These are phyloP conservation scores for Nautilus pompilius DNA, from an alignment of 1,140 invertebrate genomes.

Conservation along the genomic window DNA sequence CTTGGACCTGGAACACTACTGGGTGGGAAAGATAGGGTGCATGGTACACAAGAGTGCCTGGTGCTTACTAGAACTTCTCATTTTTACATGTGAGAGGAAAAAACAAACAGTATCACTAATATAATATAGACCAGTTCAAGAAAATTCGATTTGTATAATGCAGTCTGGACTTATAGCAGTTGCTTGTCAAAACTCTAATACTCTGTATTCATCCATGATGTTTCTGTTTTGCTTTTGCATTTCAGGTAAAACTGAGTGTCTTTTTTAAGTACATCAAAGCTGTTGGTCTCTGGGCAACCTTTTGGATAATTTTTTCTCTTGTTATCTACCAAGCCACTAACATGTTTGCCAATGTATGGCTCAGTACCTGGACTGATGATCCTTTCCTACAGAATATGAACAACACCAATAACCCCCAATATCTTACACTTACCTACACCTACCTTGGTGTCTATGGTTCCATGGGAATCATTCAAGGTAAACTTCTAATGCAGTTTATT, in stretches of 20 bases:
- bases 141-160: too few relatives aligned
- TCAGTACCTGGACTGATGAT: conserved; percentile 43
- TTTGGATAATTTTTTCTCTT: conserved; percentile 27
- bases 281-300: conserved; percentile 22
- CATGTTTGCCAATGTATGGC: conserved; percentile 40
- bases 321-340: conserved; percentile 26
- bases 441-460: conserved; percentile 44
- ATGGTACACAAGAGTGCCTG: too few relatives aligned
- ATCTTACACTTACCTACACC: conserved; percentile 34
- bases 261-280: conserved; percentile 37
- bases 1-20: too few relatives aligned
- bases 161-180: too few relatives aligned
- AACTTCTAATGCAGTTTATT: not conserved
- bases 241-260: conserved; percentile 35
- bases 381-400: conserved; percentile 24
- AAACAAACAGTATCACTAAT: too few relatives aligned
- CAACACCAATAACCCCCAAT: conserved; percentile 28
- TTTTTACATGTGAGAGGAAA: too few relatives aligned
- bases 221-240: conserved; percentile 12
- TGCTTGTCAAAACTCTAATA: too few relatives aligned
- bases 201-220: too few relatives aligned
- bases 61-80: too few relatives aligned
- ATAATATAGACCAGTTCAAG: too few relatives aligned
- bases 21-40: too few relatives aligned
- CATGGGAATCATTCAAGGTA: conserved; percentile 46